phyloP scores from a whole-genome alignment of 2,113 vertebrate genomes.

The Paedocypris sp. region DNA sequence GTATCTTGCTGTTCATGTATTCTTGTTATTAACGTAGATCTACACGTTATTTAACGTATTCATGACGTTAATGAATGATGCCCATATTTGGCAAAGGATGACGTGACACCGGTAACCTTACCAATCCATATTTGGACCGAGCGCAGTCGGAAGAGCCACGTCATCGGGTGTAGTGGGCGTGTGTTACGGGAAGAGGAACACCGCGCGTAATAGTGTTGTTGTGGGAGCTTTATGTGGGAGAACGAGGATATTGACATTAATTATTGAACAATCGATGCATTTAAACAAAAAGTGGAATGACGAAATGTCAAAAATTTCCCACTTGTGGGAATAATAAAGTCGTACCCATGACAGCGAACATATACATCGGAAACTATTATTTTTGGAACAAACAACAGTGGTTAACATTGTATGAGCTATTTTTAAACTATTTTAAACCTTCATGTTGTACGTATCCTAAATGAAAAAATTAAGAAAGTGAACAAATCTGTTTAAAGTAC shows the following conservation, averaged over 20 bases:
- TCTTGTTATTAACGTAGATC: conserved; percentile 13
- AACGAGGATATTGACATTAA: background rate
- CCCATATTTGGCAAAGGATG: conserved; percentile 37
- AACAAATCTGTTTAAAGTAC: too few relatives aligned
- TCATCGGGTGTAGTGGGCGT: conserved; percentile 49
- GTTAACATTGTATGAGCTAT: too few relatives aligned
- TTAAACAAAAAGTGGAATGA: too few relatives aligned
- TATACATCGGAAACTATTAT: too few relatives aligned
- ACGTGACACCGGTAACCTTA: conserved; percentile 57
- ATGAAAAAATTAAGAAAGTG: too few relatives aligned
- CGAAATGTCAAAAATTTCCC: too few relatives aligned
- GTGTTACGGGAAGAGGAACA: conserved; percentile 54
- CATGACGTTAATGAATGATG: conserved; percentile 21
- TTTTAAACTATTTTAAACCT: too few relatives aligned
- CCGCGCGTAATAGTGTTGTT: background rate
- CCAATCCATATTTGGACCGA: conserved; percentile 54
- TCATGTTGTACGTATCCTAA: too few relatives aligned
- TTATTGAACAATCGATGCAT: too few relatives aligned
- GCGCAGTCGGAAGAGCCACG: conserved; percentile 48
- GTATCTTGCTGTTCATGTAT: background rate
- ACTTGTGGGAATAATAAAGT: too few relatives aligned
- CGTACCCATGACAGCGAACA: too few relatives aligned
- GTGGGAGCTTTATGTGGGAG: background rate
- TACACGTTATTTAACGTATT: conserved; percentile 26
- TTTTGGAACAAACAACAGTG: too few relatives aligned